These are phyloP conservation scores for Scophthalmus maximus DNA, from an alignment of 2,113 vertebrate species.

Conservation along the genomic window DNA sequence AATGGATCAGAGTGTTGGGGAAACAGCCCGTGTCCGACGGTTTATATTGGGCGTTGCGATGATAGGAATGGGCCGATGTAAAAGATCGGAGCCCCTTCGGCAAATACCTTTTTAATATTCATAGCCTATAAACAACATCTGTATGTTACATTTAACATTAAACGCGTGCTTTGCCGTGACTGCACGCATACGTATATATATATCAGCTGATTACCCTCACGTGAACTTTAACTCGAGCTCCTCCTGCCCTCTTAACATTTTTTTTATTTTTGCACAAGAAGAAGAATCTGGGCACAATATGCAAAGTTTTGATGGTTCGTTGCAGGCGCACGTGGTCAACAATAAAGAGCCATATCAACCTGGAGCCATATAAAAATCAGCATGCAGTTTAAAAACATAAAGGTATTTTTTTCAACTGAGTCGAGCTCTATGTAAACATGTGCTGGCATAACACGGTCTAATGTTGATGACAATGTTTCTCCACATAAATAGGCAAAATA, in stretches of 20 bases:
- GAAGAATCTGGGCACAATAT: no score
- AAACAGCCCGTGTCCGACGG: constrained; percentile 64
- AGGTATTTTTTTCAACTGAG: neutral
- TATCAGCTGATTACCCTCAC: constrained; percentile 4
- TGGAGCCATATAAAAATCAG: neutral
- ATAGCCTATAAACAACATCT: constrained; percentile 40
- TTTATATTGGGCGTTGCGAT: constrained; percentile 47
- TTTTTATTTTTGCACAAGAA: neutral
- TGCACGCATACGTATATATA: no score
- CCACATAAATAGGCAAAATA: constrained; percentile 81
- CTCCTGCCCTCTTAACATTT: neutral
- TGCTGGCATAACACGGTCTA: constrained; percentile 15
- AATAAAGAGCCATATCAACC: neutral
- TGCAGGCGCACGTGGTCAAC: no score
- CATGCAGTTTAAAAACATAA: neutral
- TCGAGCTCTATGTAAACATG: no score
- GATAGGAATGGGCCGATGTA: constrained; percentile 12
- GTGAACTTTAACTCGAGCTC: neutral
- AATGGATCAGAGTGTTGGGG: constrained; percentile 37
- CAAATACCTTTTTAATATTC: constrained; percentile 46
- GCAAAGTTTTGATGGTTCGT: no score
- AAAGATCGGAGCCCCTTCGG: constrained; percentile 9
- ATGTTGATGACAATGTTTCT: constrained; percentile 69
- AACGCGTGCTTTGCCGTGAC: neutral
- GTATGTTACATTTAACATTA: constrained; percentile 23